Percentiles rank a stretch among this genome's conserved stretches.
phyloP scores from a whole-genome alignment of 2,113 vertebrate genomes.

The Myiopsitta monachus region DNA sequence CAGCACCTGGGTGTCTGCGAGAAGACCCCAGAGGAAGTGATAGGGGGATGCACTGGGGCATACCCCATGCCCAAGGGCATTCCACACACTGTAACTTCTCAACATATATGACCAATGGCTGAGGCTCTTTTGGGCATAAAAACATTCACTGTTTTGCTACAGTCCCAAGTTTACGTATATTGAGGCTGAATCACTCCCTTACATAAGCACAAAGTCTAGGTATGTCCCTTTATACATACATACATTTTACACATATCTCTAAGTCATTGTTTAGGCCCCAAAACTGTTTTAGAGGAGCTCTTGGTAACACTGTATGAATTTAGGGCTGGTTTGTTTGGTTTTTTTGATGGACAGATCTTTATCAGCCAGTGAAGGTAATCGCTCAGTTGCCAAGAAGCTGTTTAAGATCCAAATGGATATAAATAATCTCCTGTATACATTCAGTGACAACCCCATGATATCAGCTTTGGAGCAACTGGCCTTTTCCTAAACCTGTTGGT shows the following conservation, averaged over 20 bases:
- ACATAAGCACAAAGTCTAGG: not conserved
- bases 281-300: not conserved
- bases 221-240: not conserved
- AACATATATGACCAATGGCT: rapidly evolving
- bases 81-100: not conserved
- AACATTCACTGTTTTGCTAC: not conserved
- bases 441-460: rapidly evolving
- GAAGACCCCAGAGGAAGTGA: not conserved
- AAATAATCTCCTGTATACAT: not conserved
- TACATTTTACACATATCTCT: not conserved
- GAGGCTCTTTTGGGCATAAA: not conserved
- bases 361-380: not conserved
- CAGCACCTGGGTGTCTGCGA: not conserved
- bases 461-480: not conserved
- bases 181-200: not conserved
- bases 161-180: not conserved
- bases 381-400: not conserved
- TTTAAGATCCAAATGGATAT: not conserved
- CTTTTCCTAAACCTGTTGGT: not conserved
- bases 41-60: not conserved
- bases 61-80: not conserved
- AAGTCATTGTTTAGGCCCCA: not conserved
- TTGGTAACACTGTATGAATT: not conserved
- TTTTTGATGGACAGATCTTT: not conserved
- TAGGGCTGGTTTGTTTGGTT: not conserved